Percentiles rank a stretch among this genome's conserved stretches.
phyloP scores from a whole-genome alignment of 53 echinoderm and acorn worm species.

The Apostichopus leukothele region DNA sequence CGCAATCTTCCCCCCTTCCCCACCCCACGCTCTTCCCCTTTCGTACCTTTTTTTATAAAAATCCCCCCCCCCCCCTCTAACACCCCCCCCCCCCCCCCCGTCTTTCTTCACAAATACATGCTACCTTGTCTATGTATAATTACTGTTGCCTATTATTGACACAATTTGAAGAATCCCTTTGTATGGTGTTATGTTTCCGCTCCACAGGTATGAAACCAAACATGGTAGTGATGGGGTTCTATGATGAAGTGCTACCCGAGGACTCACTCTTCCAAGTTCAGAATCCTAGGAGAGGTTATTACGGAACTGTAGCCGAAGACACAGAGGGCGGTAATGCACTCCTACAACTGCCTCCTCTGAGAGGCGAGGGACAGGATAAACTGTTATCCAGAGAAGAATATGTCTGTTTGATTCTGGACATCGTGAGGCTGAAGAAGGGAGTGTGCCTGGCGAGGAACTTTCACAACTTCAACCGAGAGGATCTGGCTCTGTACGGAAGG shows the following conservation, averaged over 20 bases:
- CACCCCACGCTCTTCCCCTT: too few species aligned
- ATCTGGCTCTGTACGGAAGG: constrained; percentile 21
- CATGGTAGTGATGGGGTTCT: constrained; percentile 86
- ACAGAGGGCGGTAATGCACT: constrained; percentile 59
- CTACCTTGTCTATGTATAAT: too few species aligned
- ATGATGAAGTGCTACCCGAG: constrained; percentile 63
- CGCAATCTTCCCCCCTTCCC: too few species aligned
- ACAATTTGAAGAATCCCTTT: not conserved
- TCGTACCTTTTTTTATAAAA: too few species aligned
- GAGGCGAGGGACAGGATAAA: constrained; percentile 55
- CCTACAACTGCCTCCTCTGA: constrained; percentile 63
- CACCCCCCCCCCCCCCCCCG: too few species aligned
- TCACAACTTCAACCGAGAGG: constrained; percentile 65
- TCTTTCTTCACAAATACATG: too few species aligned
- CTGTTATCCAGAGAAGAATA: constrained; percentile 69
- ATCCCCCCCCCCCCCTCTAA: too few species aligned
- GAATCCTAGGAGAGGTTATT: constrained; percentile 19
- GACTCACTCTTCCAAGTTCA: constrained; percentile 58
- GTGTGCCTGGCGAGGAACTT: constrained; percentile 85
- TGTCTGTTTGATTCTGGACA: constrained; percentile 73
- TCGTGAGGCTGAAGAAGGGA: constrained; percentile 74
- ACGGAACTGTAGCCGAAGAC: constrained; percentile 42
- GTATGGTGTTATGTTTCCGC: not conserved
- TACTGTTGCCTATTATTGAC: too few species aligned
- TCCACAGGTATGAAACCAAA: constrained; percentile 92